Conservation (phyloP, 1,140 invertebrate genomes). For the Drosophila tani region DNA sequence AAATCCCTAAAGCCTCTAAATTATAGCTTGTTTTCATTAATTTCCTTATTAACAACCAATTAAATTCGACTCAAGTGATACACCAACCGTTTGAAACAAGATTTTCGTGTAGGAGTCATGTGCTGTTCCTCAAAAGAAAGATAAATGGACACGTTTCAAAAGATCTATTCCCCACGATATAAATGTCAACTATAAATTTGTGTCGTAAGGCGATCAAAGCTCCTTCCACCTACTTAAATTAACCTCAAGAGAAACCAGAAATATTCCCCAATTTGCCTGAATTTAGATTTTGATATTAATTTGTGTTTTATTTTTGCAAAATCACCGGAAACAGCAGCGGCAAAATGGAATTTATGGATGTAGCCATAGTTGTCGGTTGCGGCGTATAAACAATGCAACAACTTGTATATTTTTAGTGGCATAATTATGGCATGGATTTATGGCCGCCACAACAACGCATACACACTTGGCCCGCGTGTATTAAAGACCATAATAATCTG, state of each 20-base stretch:
- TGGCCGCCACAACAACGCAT: conserved; percentile 11
- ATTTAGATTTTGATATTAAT: conserved; percentile 12
- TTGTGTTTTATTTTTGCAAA: conserved; percentile 39
- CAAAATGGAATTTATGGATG: conserved; percentile 28
- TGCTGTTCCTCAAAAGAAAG: neutral
- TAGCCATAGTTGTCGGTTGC: conserved; percentile 10
- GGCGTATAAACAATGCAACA: conserved; percentile 39
- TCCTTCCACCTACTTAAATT: conserved; percentile 22
- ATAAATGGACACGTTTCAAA: conserved; percentile 12
- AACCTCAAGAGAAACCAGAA: conserved; percentile 1
- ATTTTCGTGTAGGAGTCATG: neutral
- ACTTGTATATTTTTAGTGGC: conserved; percentile 35
- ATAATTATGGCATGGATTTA: conserved; percentile 37
- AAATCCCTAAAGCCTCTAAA: neutral
- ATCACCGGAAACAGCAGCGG: conserved; percentile 52
- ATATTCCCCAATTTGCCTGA: neutral
- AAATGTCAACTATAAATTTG: conserved; percentile 47
- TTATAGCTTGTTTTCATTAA: neutral
- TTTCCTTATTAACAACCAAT: conserved; percentile 5
- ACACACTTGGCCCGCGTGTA: conserved; percentile 4
- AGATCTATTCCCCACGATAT: conserved; percentile 8
- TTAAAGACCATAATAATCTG: conserved; percentile 39
- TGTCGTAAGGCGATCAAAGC: conserved; percentile 21
- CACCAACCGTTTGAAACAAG: neutral
- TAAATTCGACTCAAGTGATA: conserved; percentile 9